Evolutionary conservation across 2,113 vertebrate species (phyloP).

Genomic region (Ramphastos sulfuratus): DNA sequence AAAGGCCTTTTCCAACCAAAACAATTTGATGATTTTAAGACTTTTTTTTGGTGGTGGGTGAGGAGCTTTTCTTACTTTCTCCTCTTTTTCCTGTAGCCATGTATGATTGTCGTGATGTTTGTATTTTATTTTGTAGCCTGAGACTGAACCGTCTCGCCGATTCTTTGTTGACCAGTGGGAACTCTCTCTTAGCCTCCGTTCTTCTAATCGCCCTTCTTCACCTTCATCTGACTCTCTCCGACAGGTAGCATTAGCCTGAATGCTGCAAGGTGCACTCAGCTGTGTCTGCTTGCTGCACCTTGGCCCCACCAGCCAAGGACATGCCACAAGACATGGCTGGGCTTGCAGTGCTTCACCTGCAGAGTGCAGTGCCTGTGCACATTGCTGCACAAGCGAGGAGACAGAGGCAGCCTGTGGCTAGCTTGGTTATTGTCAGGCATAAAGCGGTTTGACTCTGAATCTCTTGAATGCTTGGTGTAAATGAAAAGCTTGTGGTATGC

Average conservation of each 20-base stretch:
- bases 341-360: conserved; percentile 39
- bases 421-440: neutral
- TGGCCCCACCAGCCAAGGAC: neutral
- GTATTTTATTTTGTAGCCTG: conserved; percentile 79
- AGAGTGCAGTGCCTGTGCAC: neutral
- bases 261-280: neutral
- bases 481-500: neutral
- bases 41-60: neutral
- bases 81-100: neutral
- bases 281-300: conserved; percentile 26
- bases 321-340: neutral
- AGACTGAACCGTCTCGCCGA: conserved; percentile 82
- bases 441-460: neutral
- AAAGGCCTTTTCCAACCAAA: no score
- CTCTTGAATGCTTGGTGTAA: neutral
- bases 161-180: conserved; percentile 91
- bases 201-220: conserved; percentile 76
- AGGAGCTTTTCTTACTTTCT: neutral
- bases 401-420: neutral
- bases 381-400: neutral
- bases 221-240: conserved; percentile 83
- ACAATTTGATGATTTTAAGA: no score
- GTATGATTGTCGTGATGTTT: conserved; percentile 30
- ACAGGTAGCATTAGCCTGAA: conserved; percentile 84
- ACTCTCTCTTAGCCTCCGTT: conserved; percentile 77